These are phyloP conservation scores for Sparus aurata DNA, from an alignment of 2,797 vertebrate genomes.

Conservation along the genomic window DNA sequence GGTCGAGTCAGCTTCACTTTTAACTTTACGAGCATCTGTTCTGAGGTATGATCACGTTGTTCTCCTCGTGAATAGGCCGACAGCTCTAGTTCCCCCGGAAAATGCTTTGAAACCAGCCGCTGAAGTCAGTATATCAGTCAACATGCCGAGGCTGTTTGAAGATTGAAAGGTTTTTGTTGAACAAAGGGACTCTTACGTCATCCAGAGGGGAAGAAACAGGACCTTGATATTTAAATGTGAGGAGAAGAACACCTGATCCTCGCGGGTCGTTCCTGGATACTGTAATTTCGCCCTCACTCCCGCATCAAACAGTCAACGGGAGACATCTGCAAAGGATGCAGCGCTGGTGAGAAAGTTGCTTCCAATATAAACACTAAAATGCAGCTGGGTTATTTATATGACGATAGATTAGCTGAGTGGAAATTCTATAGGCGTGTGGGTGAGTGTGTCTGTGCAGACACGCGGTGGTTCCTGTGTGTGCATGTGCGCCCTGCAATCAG, in stretches of 20 bases:
- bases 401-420: constrained; percentile 47
- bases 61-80: constrained; percentile 16
- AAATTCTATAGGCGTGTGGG: constrained; percentile 28
- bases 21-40: constrained; percentile 41
- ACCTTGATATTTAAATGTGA: constrained; percentile 24
- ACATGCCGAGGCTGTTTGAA: constrained; percentile 24
- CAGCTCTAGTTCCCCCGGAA: constrained; percentile 13
- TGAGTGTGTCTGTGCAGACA: constrained; percentile 26
- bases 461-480: constrained; percentile 33
- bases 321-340: constrained; percentile 1
- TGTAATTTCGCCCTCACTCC: neutral
- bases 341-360: constrained; percentile 43
- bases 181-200: constrained; percentile 28
- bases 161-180: constrained; percentile 17
- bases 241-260: constrained; percentile 11
- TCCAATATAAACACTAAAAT: constrained; percentile 44
- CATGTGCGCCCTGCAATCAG: constrained; percentile 39
- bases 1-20: constrained; percentile 8
- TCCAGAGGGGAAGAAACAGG: neutral
- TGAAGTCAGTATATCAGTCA: constrained; percentile 14
- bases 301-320: neutral
- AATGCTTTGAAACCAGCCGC: constrained; percentile 31
- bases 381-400: constrained; percentile 46
- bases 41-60: constrained; percentile 34
- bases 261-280: neutral